Percentiles rank a stretch among this genome's conserved stretches.
Conservation (phyloP, 2,797 vertebrate species). For the Lacerta agilis region DNA sequence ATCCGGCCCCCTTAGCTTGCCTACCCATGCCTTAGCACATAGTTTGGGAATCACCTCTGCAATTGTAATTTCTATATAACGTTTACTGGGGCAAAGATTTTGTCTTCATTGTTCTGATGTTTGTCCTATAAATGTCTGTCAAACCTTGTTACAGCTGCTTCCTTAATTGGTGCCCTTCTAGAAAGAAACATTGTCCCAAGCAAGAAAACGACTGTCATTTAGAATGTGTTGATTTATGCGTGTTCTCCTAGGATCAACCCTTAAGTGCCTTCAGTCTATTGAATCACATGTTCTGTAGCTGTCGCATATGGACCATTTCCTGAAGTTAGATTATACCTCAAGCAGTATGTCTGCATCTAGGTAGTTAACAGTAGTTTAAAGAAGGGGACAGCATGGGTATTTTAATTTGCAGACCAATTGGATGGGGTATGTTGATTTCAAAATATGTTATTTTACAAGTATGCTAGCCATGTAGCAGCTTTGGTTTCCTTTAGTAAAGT, state of each 20-base stretch:
- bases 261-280: not conserved
- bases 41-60: not conserved
- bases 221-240: constrained; percentile 23
- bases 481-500: not conserved
- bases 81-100: constrained; percentile 28
- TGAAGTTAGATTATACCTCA: not conserved
- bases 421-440: not conserved
- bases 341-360: not conserved
- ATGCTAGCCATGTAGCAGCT: not conserved
- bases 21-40: no score
- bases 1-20: no score
- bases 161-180: constrained; percentile 36
- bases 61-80: not conserved
- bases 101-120: constrained; percentile 25
- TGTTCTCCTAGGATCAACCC: constrained; percentile 19
- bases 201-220: constrained; percentile 40
- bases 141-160: constrained; percentile 27
- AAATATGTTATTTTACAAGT: not conserved
- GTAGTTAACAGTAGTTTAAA: not conserved
- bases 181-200: constrained; percentile 48
- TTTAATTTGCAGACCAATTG: not conserved
- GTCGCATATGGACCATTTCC: not conserved
- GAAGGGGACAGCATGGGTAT: not conserved
- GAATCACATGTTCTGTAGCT: not conserved
- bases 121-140: constrained; percentile 30